phyloP scores from a whole-genome alignment of 2,888 invertebrate genomes.

The Polydrusus tereticollis region DNA sequence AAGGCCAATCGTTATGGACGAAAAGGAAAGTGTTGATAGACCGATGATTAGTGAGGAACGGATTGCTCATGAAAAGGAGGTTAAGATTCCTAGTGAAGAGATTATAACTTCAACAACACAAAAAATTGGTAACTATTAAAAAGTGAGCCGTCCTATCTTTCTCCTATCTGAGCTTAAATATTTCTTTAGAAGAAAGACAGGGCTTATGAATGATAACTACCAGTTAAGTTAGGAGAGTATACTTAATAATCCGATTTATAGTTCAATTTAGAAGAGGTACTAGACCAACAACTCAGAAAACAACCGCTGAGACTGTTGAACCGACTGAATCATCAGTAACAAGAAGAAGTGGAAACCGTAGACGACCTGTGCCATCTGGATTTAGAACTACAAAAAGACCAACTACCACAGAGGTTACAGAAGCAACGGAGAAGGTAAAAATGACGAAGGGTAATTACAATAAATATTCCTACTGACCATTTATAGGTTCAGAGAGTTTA shows the following conservation, averaged over 20 bases:
- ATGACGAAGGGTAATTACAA: no score
- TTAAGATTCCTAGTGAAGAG: not conserved
- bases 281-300: constrained; percentile 41
- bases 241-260: not conserved
- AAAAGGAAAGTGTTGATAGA: constrained; percentile 30
- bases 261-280: constrained; percentile 39
- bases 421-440: constrained; percentile 28
- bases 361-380: constrained; percentile 2
- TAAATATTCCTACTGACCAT: no score
- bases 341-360: constrained; percentile 22
- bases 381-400: constrained; percentile 26
- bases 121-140: constrained; percentile 21
- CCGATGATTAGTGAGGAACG: constrained; percentile 6
- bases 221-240: not conserved
- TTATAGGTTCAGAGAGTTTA: constrained; percentile 40
- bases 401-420: constrained; percentile 40
- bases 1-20: constrained; percentile 37
- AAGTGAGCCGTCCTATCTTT: no score
- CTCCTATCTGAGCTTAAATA: no score
- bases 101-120: constrained; percentile 22
- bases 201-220: not conserved
- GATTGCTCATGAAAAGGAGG: not conserved
- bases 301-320: constrained; percentile 16
- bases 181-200: not conserved
- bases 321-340: constrained; percentile 29